Conservation (phyloP, 1,140 invertebrate genomes). For the Kradibia gibbosae region DNA sequence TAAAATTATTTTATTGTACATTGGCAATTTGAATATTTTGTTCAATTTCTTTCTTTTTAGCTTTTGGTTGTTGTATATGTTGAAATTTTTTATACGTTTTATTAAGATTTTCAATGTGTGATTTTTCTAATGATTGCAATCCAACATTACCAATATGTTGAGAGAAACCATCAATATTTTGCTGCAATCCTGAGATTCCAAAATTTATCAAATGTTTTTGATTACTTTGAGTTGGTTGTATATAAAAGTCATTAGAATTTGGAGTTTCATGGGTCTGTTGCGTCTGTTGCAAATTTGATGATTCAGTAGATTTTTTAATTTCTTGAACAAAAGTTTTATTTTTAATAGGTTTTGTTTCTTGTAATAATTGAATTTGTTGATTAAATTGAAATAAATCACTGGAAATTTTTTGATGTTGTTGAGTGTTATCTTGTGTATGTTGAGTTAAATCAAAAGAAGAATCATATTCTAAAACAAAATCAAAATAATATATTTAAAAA, state of each 20-base stretch:
- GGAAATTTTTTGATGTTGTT: conserved; percentile 5
- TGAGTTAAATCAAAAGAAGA: conserved; percentile 7
- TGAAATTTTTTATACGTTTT: too few species aligned
- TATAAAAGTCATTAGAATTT: conserved; percentile 60
- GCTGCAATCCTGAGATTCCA: background rate
- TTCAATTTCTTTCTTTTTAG: background rate
- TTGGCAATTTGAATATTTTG: background rate
- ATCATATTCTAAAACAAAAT: conserved; percentile 17
- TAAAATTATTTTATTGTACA: background rate
- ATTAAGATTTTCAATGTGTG: background rate
- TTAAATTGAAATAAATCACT: background rate
- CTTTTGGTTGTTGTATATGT: background rate
- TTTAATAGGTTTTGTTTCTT: background rate
- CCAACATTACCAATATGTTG: background rate
- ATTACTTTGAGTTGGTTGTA: conserved; percentile 27
- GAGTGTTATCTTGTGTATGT: background rate
- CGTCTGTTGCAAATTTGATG: background rate
- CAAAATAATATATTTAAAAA: background rate
- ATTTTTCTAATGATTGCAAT: background rate
- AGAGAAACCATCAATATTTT: conserved; percentile 18
- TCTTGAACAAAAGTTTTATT: background rate
- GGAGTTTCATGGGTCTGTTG: conserved; percentile 1
- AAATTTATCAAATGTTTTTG: background rate
- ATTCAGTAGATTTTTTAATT: background rate
- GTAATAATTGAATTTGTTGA: background rate